These are phyloP conservation scores for Lymantria monacha DNA, from an alignment of 2,888 invertebrate species.

Conservation along the genomic window DNA sequence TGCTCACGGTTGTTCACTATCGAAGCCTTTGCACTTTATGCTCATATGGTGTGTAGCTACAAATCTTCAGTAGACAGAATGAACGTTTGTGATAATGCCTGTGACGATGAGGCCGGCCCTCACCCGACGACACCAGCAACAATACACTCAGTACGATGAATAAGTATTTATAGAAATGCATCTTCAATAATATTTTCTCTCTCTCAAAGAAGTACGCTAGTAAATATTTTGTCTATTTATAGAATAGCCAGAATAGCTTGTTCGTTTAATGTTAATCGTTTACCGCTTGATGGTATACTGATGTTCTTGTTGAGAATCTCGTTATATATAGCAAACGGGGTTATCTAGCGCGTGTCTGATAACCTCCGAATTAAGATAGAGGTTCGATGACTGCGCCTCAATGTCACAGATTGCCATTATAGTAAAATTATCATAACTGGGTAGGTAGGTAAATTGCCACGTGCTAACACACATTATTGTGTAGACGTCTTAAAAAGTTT, in stretches of 20 bases:
- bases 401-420: slow-evolving; percentile 66
- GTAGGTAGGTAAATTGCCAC: slow-evolving; percentile 25
- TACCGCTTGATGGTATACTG: slow-evolving; percentile 59
- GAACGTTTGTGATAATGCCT: slow-evolving; percentile 46
- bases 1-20: slow-evolving; percentile 9
- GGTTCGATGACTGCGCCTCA: slow-evolving; percentile 77
- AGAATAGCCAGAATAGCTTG: slow-evolving; percentile 1
- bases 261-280: slow-evolving; percentile 42
- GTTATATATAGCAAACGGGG: slow-evolving; percentile 62
- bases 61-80: slow-evolving; percentile 62
- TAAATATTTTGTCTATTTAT: slow-evolving; percentile 15
- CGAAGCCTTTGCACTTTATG: slow-evolving; percentile 36
- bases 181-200: slow-evolving; percentile 33
- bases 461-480: slow-evolving; percentile 7
- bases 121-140: slow-evolving; percentile 38
- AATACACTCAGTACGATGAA: slow-evolving; percentile 44
- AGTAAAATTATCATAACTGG: slow-evolving; percentile 71
- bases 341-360: slow-evolving; percentile 77
- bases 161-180: slow-evolving; percentile 61
- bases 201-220: slow-evolving; percentile 9
- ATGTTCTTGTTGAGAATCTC: slow-evolving; percentile 44
- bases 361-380: slow-evolving; percentile 59
- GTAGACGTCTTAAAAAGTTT: background rate
- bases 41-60: slow-evolving; percentile 48
- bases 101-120: slow-evolving; percentile 42